Evolutionary conservation across 2,888 invertebrate genomes (phyloP).

Genomic region (Mythimna lalbum): DNA sequence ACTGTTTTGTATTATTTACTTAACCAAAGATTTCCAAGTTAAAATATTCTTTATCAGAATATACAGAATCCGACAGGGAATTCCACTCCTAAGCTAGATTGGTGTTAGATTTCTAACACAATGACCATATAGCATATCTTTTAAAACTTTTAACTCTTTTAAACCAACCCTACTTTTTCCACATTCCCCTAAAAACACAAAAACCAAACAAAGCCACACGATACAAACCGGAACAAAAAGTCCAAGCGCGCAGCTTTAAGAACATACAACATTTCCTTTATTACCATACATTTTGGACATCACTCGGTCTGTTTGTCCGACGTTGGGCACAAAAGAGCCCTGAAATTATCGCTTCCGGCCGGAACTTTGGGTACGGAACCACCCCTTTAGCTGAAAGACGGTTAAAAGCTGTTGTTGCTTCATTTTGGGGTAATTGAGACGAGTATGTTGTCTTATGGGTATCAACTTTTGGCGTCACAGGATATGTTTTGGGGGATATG

Average conservation of each 20-base stretch:
- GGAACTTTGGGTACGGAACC: conserved; percentile 72
- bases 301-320: conserved; percentile 68
- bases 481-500: not conserved
- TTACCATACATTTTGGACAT: conserved; percentile 66
- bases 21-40: no score
- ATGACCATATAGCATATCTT: no score
- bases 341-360: conserved; percentile 77
- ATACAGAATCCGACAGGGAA: no score
- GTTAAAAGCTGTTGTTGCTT: conserved; percentile 61
- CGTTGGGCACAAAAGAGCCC: conserved; percentile 71
- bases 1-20: no score
- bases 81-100: no score
- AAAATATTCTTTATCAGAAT: no score
- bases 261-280: conserved; percentile 63
- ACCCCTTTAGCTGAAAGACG: conserved; percentile 63
- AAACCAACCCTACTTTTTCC: not conserved
- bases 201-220: conserved; percentile 22
- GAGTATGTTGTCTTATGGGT: conserved; percentile 38
- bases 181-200: not conserved
- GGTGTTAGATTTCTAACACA: no score
- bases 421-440: conserved; percentile 63
- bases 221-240: conserved; percentile 45
- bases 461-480: conserved; percentile 25
- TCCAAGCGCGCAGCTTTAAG: conserved; percentile 56
- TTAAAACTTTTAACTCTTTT: not conserved